Conservation (phyloP, 2,888 invertebrate species). For the Mythimna albipuncta region DNA sequence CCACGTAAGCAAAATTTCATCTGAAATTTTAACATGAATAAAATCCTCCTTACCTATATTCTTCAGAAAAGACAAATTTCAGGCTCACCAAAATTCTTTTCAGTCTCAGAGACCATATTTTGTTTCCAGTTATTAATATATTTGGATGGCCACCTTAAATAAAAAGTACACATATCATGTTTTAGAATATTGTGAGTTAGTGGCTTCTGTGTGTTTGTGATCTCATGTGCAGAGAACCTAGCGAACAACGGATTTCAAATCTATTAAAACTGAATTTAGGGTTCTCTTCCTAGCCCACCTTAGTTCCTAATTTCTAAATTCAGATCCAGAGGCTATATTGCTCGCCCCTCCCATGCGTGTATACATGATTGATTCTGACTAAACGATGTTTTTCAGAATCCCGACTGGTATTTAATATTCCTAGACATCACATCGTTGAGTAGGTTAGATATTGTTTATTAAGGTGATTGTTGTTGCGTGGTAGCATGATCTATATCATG, state of each 20-base stretch:
- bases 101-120: not conserved
- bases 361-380: too few relatives aligned
- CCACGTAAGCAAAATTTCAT: not conserved
- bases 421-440: not conserved
- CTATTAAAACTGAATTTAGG: not conserved
- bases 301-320: too few relatives aligned
- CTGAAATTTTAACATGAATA: not conserved
- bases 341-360: not conserved
- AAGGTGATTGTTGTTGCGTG: not conserved
- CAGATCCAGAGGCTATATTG: not conserved
- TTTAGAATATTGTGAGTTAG: not conserved
- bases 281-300: not conserved
- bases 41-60: not conserved
- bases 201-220: not conserved
- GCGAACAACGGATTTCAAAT: not conserved
- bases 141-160: not conserved
- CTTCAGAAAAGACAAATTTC: not conserved
- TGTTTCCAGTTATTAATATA: not conserved
- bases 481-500: slow-evolving; percentile 1
- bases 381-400: slow-evolving; percentile 6
- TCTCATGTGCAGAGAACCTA: not conserved
- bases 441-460: slow-evolving; percentile 10
- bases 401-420: not conserved
- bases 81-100: not conserved
- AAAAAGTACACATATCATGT: not conserved